Conservation (phyloP, 2,888 invertebrate genomes). For the Xestia c-nigrum region DNA sequence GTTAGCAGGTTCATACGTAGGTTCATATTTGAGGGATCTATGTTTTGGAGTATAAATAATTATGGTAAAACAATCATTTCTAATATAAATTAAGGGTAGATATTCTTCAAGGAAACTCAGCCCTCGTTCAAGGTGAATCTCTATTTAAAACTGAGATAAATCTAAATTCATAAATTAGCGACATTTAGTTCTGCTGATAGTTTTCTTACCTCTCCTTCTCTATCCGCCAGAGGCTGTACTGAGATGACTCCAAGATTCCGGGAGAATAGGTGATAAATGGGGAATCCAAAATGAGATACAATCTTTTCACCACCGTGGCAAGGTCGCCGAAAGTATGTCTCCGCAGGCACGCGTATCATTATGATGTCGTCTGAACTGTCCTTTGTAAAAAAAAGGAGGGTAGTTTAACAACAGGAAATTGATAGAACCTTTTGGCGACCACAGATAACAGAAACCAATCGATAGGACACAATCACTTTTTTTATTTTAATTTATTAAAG, state of each 20-base stretch:
- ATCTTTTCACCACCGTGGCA: constrained; percentile 70
- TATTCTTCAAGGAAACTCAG: neutral
- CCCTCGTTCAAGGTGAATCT: neutral
- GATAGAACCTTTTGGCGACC: neutral
- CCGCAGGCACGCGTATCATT: constrained; percentile 69
- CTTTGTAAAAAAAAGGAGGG: constrained; percentile 62
- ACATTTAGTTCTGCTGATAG: neutral
- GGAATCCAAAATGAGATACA: constrained; percentile 57
- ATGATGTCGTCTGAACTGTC: constrained; percentile 75
- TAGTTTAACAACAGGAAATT: constrained; percentile 28
- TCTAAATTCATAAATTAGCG: neutral
- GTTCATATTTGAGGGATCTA: neutral
- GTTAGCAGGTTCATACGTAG: neutral
- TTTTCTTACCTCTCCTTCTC: constrained; percentile 73
- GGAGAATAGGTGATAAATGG: constrained; percentile 69
- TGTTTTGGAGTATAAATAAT: neutral
- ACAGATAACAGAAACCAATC: constrained; percentile 5
- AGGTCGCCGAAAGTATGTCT: constrained; percentile 71
- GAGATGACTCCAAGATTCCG: constrained; percentile 72
- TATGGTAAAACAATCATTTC: neutral
- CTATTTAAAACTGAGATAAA: neutral
- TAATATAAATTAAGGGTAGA: neutral
- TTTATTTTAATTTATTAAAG: neutral
- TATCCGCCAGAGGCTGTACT: constrained; percentile 63
- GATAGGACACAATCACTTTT: neutral